Base-by-base conservation (phyloP, 2,113 vertebrate genomes). In the Acanthochromis polyacanthus region DNA sequence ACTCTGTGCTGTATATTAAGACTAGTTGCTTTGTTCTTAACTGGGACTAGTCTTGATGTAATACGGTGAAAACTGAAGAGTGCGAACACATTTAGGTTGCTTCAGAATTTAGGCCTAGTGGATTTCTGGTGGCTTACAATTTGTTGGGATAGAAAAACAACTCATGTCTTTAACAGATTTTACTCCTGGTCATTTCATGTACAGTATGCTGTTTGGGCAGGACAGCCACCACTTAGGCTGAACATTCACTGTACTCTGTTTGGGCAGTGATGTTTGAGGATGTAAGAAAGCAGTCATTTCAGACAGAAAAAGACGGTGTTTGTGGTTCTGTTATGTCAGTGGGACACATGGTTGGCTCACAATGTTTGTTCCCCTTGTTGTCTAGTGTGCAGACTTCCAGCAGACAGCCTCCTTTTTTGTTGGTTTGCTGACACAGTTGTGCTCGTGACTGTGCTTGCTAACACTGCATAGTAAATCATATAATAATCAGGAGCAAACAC, bases 371-470 rank as follows among this genome's bases (percentile, higher is more conserved):
- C 76, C 28, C 32, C 43, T 70, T 46, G 76, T 77, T 77, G 62
- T 70, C 46, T 14, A n/a, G 46, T 48, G 25, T 14, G 46, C 66
- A 68, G 51, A 7, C 30, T 40, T 69, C 58, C 23, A 51, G 48
- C 20, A 40, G 38, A 69, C 20, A 0, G 52, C 14, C 25, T 43
- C 38, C 4, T 46, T 28, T 80, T 76, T 74, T 61, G 10, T 15
- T 50, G 38, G 14, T 48, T 53, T 60, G 62, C 57, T 79, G 78
- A 51, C 58, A 64, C 61, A 50, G 62, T 83, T 48, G 40, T 40
- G 9, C 38, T 40, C 4, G 14, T 43, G 11, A 43, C 40, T 43
- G 40, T 43, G 4, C 40, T 43, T 15, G 14, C 40, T 43, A 43
- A 9, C 32, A 8, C 32, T 36, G 40, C 14, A 15, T 43, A 43